These are phyloP conservation scores for Martes flavigula DNA, from an alignment of 2,797 vertebrate species.

Conservation along the genomic window DNA sequence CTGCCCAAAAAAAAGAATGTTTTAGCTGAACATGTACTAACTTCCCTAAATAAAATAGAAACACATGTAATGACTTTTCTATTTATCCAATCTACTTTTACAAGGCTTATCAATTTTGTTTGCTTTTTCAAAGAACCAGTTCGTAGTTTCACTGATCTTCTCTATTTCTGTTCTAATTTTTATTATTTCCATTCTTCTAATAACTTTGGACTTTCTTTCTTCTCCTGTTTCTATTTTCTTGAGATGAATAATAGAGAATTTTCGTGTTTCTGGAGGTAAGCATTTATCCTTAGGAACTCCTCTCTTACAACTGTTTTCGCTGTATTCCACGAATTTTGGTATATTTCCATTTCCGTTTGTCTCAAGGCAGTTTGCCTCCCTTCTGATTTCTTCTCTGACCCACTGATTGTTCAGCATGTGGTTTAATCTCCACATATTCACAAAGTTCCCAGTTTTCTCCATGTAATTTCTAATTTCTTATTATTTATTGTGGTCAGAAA, in stretches of 20 bases:
- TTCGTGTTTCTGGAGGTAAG: background rate
- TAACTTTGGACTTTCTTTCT: background rate
- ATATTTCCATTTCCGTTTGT: background rate
- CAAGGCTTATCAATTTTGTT: background rate
- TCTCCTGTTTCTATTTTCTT: background rate
- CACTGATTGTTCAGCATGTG: too few species aligned
- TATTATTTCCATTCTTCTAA: background rate
- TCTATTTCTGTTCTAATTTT: background rate
- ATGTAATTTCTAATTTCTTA: background rate
- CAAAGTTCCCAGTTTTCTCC: background rate
- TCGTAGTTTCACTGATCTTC: background rate
- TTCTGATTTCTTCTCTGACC: background rate
- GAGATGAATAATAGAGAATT: background rate
- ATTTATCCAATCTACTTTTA: background rate
- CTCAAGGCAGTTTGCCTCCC: background rate
- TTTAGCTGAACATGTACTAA: background rate
- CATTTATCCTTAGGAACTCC: background rate
- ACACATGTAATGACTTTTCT: background rate
- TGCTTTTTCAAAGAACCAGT: background rate
- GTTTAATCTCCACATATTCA: background rate
- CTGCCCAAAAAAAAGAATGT: background rate
- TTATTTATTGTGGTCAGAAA: background rate
- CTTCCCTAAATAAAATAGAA: background rate
- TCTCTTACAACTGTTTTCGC: background rate
- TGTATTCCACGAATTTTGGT: background rate